These are phyloP conservation scores for Pseudococcus viburni DNA, from an alignment of 2,888 invertebrate species.

Conservation along the genomic window DNA sequence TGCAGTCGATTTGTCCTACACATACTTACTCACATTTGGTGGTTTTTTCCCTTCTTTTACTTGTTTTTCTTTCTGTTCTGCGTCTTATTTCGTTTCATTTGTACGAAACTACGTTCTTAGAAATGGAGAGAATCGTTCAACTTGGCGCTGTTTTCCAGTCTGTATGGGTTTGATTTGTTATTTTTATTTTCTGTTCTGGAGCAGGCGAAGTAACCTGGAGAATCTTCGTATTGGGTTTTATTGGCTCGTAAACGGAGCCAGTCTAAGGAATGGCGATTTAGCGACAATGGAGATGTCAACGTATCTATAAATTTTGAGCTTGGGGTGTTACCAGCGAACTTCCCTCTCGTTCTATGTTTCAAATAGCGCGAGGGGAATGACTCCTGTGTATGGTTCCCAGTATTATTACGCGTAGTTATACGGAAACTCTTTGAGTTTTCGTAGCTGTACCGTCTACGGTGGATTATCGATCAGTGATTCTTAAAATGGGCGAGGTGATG, in stretches of 20 bases:
- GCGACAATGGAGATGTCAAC: slow-evolving; percentile 28
- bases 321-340: background rate
- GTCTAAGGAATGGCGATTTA: background rate
- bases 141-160: background rate
- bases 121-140: too few species aligned
- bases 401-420: background rate
- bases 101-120: too few species aligned
- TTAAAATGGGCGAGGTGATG: background rate
- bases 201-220: background rate
- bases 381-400: background rate
- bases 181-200: background rate
- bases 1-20: background rate
- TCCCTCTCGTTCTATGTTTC: background rate
- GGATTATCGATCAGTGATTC: slow-evolving; percentile 5
- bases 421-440: slow-evolving; percentile 13
- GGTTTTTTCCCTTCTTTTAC: background rate
- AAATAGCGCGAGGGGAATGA: background rate
- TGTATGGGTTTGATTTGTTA: slow-evolving; percentile 8
- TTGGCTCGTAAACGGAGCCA: slow-evolving; percentile 23
- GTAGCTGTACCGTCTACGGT: background rate
- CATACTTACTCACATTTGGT: background rate
- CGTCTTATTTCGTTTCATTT: background rate
- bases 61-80: background rate
- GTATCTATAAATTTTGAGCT: slow-evolving; percentile 22
- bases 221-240: slow-evolving; percentile 11